Percentiles rank a stretch among this genome's conserved stretches.
Evolutionary conservation across 2,113 vertebrate species (phyloP).

Genomic region (Odocoileus virginianus): DNA sequence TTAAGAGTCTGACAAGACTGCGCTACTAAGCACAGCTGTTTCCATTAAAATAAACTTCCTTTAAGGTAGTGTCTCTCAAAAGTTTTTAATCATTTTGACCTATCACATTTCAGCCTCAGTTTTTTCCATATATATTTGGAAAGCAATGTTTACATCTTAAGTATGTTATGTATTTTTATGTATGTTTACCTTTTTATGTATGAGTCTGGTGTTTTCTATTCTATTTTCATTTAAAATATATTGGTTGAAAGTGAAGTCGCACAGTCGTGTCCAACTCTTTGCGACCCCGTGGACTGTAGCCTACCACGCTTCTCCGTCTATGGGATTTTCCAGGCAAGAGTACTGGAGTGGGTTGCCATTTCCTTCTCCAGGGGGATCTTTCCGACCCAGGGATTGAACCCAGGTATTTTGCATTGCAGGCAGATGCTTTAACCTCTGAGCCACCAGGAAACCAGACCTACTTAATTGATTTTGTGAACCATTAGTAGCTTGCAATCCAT

Average conservation of each 20-base stretch:
- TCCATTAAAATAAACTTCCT: not conserved
- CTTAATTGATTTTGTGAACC: not conserved
- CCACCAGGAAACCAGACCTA: not conserved
- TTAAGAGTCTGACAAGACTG: not conserved
- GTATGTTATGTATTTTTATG: not conserved
- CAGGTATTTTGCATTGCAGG: not conserved
- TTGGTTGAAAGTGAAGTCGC: not conserved
- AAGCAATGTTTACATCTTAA: not conserved
- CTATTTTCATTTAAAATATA: not conserved
- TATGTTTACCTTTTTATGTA: not conserved
- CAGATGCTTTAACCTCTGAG: accelerated
- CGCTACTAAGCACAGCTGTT: not conserved
- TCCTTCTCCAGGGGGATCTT: not conserved
- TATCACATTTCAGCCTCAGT: not conserved
- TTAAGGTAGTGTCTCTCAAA: not conserved
- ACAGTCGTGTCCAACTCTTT: not conserved
- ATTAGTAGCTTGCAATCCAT: not conserved
- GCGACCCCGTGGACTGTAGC: not conserved
- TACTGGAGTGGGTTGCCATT: not conserved
- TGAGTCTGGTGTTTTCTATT: not conserved
- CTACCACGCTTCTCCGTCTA: not conserved
- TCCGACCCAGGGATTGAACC: not conserved
- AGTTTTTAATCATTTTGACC: not conserved
- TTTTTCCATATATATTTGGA: not conserved
- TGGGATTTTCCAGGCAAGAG: not conserved